Percentiles rank a stretch among this genome's conserved stretches.
Evolutionary conservation across 37 sponge, comb jelly and placozoan species (phyloP).

Genomic region (Ephydatia muelleri): DNA sequence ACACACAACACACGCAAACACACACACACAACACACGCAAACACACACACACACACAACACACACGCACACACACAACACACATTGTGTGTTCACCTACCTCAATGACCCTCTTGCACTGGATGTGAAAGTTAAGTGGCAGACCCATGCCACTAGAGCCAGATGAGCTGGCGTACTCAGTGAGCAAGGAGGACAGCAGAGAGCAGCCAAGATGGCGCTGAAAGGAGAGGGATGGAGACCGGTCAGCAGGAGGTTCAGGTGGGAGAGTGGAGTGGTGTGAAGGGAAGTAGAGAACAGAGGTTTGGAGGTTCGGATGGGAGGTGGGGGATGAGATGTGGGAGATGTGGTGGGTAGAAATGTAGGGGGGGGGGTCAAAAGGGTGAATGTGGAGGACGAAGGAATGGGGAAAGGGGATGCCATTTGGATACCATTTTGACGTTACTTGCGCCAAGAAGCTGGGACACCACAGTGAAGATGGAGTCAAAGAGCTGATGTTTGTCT

Average conservation of each 20-base stretch:
- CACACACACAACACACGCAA: no score
- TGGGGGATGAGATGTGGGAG: not conserved
- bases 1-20: no score
- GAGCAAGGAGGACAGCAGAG: constrained; percentile 60
- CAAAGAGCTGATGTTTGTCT: constrained; percentile 33
- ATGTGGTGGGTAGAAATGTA: not conserved
- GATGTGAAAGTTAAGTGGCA: constrained; percentile 59
- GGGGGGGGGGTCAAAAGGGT: not conserved
- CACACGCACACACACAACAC: not conserved
- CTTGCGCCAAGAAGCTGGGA: constrained; percentile 38
- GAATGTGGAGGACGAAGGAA: not conserved
- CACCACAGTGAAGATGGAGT: constrained; percentile 34
- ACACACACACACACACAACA: no score
- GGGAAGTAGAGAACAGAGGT: constrained; percentile 8
- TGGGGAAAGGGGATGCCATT: not conserved
- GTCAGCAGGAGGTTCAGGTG: no score
- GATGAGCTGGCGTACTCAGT: constrained; percentile 53
- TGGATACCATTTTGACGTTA: constrained; percentile 30
- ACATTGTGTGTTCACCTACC: constrained; percentile 17
- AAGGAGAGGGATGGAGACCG: not conserved
- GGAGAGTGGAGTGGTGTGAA: no score
- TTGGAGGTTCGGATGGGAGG: not conserved
- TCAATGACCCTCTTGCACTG: constrained; percentile 67
- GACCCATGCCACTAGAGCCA: constrained; percentile 48
- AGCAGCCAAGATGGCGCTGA: constrained; percentile 51